Evolutionary conservation across 1,140 invertebrate species (phyloP).

Genomic region (Drosophila parabipectinata): DNA sequence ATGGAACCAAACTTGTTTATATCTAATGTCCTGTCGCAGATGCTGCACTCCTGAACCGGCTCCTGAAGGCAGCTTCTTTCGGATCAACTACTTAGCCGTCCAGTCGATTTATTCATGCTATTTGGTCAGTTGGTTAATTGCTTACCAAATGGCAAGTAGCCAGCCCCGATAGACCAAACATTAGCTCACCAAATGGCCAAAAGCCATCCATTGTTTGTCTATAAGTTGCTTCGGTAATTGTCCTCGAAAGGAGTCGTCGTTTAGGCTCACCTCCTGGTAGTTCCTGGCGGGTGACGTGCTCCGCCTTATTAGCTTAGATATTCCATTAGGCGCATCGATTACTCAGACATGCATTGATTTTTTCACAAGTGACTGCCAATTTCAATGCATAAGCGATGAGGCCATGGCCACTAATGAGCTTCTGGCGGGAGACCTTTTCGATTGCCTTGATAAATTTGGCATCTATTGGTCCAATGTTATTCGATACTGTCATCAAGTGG

Average conservation of each 20-base stretch:
- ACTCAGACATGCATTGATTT: slow-evolving; percentile 82
- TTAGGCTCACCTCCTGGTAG: slow-evolving; percentile 17
- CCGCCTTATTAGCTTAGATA: slow-evolving; percentile 75
- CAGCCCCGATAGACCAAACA: slow-evolving; percentile 51
- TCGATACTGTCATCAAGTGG: background rate
- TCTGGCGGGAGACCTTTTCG: background rate
- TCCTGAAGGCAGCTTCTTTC: slow-evolving; percentile 19
- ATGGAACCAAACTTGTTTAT: slow-evolving; percentile 57
- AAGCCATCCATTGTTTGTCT: slow-evolving; percentile 61
- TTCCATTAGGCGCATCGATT: slow-evolving; percentile 80
- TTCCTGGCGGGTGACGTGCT: slow-evolving; percentile 23
- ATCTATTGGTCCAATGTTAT: background rate
- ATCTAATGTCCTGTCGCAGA: slow-evolving; percentile 56
- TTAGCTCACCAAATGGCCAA: slow-evolving; percentile 74
- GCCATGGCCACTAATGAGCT: slow-evolving; percentile 65
- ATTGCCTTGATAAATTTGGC: background rate
- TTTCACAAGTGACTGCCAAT: slow-evolving; percentile 80
- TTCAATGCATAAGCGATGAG: slow-evolving; percentile 80
- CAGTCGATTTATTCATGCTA: slow-evolving; percentile 73
- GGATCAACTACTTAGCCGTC: slow-evolving; percentile 58
- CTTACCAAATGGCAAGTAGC: slow-evolving; percentile 60
- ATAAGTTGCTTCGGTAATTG: slow-evolving; percentile 67
- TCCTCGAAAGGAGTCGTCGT: slow-evolving; percentile 51
- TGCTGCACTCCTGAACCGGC: slow-evolving; percentile 33
- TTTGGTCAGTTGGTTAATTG: slow-evolving; percentile 73